Evolutionary conservation across 2,888 invertebrate genomes (phyloP).

Genomic region (Malacosoma neustria): DNA sequence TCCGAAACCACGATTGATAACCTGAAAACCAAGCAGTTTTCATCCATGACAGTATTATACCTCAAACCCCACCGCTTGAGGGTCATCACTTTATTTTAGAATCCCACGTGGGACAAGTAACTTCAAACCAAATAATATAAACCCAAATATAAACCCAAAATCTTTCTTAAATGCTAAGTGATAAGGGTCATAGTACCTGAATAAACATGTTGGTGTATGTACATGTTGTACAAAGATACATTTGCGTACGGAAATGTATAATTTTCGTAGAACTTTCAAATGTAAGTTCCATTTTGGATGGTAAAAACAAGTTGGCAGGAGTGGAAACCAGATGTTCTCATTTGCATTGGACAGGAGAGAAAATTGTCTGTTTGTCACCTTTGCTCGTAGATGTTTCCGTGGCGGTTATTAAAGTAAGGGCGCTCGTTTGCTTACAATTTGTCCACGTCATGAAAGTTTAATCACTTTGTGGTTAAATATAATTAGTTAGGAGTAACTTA

Average conservation of each 20-base stretch:
- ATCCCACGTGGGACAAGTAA: slow-evolving; percentile 39
- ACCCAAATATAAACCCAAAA: slow-evolving; percentile 1
- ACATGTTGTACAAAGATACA: slow-evolving; percentile 6
- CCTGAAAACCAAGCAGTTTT: slow-evolving; percentile 19
- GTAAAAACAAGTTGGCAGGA: slow-evolving; percentile 9
- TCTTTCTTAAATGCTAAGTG: slow-evolving; percentile 3
- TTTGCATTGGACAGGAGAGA: slow-evolving; percentile 53
- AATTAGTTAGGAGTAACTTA: too few species aligned
- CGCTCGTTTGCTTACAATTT: slow-evolving; percentile 10
- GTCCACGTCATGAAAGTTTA: too few species aligned
- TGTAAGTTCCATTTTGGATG: background rate
- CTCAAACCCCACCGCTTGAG: slow-evolving; percentile 37
- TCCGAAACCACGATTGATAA: slow-evolving; percentile 14
- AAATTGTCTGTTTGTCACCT: slow-evolving; percentile 52
- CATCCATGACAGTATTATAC: slow-evolving; percentile 35
- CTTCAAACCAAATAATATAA: slow-evolving; percentile 11
- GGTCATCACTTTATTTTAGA: slow-evolving; percentile 47
- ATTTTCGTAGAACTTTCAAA: background rate
- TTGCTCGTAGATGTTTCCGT: slow-evolving; percentile 22
- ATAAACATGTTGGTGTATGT: slow-evolving; percentile 8
- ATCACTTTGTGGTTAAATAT: too few species aligned
- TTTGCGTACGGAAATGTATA: background rate
- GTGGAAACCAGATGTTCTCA: slow-evolving; percentile 39
- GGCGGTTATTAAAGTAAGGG: slow-evolving; percentile 2
- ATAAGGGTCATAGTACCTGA: slow-evolving; percentile 8